Evolutionary conservation across 2,797 vertebrate genomes (phyloP).

Genomic region (Sibirionetta formosa): DNA sequence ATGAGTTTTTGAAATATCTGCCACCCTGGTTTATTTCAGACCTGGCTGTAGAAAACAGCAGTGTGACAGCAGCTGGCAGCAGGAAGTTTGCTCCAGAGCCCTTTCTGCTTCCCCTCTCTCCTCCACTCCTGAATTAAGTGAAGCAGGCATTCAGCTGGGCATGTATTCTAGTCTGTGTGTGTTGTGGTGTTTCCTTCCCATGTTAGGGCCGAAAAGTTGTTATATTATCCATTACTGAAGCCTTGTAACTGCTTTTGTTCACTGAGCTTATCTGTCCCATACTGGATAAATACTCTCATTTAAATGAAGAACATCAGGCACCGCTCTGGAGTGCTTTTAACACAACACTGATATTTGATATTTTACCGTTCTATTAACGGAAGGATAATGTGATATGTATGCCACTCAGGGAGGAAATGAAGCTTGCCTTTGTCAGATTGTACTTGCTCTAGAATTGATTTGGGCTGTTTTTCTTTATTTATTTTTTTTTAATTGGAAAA

Average conservation of each 20-base stretch:
- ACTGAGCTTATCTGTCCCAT: neutral
- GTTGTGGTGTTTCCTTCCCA: neutral
- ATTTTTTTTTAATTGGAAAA: rapidly evolving
- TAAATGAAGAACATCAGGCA: slow-evolving; percentile 19
- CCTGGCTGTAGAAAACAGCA: neutral
- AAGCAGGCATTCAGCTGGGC: neutral
- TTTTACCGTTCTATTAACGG: slow-evolving; percentile 42
- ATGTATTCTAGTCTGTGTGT: neutral
- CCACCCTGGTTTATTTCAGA: neutral
- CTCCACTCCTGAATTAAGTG: neutral
- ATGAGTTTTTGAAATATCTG: neutral
- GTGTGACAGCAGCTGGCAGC: rapidly evolving
- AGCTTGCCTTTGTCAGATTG: neutral
- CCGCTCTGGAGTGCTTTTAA: neutral
- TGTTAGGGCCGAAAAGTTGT: neutral
- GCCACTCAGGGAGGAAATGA: neutral
- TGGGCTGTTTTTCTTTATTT: neutral
- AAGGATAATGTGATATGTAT: neutral
- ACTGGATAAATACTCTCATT: slow-evolving; percentile 4
- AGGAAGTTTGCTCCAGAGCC: neutral
- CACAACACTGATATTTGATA: slow-evolving; percentile 19
- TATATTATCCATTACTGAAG: neutral
- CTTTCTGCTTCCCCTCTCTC: neutral
- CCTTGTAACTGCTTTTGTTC: slow-evolving; percentile 19
- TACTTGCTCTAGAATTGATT: slow-evolving; percentile 21